phyloP scores from a whole-genome alignment of 2,797 vertebrate genomes.

The Enteromius treurensis region DNA sequence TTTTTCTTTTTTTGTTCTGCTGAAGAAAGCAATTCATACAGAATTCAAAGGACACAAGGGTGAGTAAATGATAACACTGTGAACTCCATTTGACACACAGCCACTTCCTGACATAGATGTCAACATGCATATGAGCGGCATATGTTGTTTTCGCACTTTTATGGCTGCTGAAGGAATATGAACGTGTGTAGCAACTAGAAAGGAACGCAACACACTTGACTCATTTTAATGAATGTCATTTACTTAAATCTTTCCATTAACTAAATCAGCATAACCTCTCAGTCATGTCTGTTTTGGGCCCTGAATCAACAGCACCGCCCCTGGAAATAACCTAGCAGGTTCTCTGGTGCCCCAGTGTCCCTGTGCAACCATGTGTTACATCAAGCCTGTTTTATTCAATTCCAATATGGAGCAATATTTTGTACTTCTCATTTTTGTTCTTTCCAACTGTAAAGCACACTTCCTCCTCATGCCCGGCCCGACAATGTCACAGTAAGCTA shows the following conservation, averaged over 20 bases:
- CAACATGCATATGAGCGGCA: neutral
- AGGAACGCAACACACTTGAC: neutral
- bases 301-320: neutral
- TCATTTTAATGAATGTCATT: neutral
- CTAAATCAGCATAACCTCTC: conserved; percentile 4
- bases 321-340: conserved; percentile 12
- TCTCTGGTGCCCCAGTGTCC: conserved; percentile 11
- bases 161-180: neutral
- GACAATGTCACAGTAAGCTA: neutral
- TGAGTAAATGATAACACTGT: conserved; percentile 4
- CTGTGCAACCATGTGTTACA: conserved; percentile 8
- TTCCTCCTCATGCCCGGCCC: neutral
- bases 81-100: neutral
- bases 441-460: neutral
- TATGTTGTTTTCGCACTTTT: neutral
- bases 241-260: neutral
- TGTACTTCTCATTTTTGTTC: conserved; percentile 21
- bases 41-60: neutral
- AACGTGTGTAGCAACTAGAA: neutral
- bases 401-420: conserved; percentile 7
- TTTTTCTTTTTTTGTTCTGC: neutral
- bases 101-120: neutral
- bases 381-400: neutral
- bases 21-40: neutral
- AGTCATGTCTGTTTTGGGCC: conserved; percentile 3